Conservation (phyloP, 2,888 invertebrate species). For the Sialis fuliginosa region DNA sequence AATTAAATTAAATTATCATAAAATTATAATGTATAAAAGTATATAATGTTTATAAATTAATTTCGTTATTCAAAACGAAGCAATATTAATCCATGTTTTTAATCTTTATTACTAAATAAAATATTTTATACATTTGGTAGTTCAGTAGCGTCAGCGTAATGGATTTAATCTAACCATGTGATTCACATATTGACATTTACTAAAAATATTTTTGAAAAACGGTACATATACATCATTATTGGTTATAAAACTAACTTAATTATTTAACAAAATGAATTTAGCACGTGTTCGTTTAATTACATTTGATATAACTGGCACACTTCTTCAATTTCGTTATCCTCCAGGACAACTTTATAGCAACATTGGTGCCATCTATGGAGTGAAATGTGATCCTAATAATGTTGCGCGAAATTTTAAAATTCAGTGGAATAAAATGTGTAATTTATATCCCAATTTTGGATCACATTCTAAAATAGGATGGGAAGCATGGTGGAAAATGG, state of each 20-base stretch:
- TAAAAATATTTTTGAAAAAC: too few relatives aligned
- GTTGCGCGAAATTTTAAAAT: constrained; percentile 41
- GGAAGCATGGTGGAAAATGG: constrained; percentile 66
- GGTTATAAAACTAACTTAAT: background rate
- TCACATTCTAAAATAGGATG: constrained; percentile 45
- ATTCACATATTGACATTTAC: too few relatives aligned
- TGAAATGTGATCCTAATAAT: constrained; percentile 37
- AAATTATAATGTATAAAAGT: too few relatives aligned
- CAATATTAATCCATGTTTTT: too few relatives aligned
- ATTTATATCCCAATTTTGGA: constrained; percentile 69
- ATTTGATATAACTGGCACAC: constrained; percentile 77
- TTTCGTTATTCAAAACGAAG: too few relatives aligned
- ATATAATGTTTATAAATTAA: too few relatives aligned
- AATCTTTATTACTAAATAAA: too few relatives aligned
- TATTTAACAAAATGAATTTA: constrained; percentile 24
- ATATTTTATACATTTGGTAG: too few relatives aligned
- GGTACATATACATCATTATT: background rate
- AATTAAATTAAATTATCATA: too few relatives aligned
- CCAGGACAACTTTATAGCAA: constrained; percentile 60
- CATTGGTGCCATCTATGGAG: constrained; percentile 51
- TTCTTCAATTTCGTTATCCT: constrained; percentile 49
- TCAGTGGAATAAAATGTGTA: constrained; percentile 44
- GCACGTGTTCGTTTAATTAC: constrained; percentile 48
- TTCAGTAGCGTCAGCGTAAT: too few relatives aligned
- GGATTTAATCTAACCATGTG: too few relatives aligned